Evolutionary conservation across 2,888 invertebrate genomes (phyloP).

Genomic region (Drosophila silvestris): DNA sequence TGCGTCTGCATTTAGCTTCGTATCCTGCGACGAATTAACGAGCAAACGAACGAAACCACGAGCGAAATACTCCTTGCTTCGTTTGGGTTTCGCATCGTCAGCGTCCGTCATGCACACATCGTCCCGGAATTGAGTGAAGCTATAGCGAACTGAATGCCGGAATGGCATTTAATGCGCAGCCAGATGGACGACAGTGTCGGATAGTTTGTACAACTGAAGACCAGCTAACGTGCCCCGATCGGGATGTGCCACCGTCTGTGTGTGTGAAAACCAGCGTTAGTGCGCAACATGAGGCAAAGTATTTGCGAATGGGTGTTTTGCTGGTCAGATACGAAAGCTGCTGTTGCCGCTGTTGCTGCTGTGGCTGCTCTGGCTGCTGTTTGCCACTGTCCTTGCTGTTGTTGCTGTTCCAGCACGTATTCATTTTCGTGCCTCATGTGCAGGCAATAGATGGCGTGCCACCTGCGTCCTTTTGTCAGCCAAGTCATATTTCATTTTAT

Average conservation of each 20-base stretch:
- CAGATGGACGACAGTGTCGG: conserved; percentile 41
- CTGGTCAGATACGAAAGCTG: conserved; percentile 9
- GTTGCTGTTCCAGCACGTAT: conserved; percentile 14
- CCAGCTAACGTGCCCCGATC: conserved; percentile 1
- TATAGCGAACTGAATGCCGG: conserved; percentile 58
- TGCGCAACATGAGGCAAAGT: conserved; percentile 58
- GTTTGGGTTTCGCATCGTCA: conserved; percentile 16
- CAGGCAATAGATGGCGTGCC: conserved; percentile 39
- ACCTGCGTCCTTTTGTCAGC: conserved; percentile 68
- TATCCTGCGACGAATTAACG: background rate
- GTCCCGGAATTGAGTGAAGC: conserved; percentile 65
- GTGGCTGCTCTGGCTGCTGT: background rate
- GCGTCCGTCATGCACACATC: conserved; percentile 26
- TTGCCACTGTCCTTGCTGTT: background rate
- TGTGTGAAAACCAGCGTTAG: conserved; percentile 36
- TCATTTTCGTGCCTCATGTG: conserved; percentile 5
- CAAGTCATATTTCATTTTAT: conserved; percentile 75
- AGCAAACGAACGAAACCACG: conserved; percentile 3
- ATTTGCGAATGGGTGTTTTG: conserved; percentile 55
- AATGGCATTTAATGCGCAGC: conserved; percentile 74
- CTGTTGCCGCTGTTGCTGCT: background rate
- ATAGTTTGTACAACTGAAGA: conserved; percentile 15
- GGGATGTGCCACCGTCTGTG: background rate
- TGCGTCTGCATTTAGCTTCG: conserved; percentile 40
- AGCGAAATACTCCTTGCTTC: conserved; percentile 21